A percentile compares a stretch with the other conserved stretches of the same genome.
These are phyloP conservation scores for Leucoraja erinaceus DNA, from an alignment of 2,113 vertebrate species.

Conservation along the genomic window DNA sequence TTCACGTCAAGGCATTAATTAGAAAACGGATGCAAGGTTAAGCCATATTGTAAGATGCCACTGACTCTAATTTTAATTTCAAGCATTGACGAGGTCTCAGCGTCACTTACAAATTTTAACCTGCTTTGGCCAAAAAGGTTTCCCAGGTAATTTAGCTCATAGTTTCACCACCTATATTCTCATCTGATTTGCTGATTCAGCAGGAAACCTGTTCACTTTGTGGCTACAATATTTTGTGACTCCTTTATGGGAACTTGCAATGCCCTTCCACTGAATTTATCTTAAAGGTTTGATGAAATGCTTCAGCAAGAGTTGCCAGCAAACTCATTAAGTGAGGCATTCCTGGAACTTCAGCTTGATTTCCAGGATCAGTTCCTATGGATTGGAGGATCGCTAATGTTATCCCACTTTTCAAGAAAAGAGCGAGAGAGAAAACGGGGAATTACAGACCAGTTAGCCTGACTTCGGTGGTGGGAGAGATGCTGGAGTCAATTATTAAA, in stretches of 20 bases:
- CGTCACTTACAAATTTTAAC: neutral
- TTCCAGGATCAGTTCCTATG: too few species aligned
- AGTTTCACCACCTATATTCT: neutral
- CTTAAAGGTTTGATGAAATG: neutral
- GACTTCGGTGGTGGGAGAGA: too few species aligned
- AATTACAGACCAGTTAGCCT: too few species aligned
- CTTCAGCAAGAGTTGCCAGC: neutral
- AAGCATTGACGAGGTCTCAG: neutral
- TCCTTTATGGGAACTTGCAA: neutral
- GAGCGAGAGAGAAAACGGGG: too few species aligned
- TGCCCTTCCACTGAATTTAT: neutral
- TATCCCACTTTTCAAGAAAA: too few species aligned
- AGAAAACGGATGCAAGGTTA: neutral
- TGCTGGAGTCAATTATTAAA: too few species aligned
- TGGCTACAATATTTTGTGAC: neutral
- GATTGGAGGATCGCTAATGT: too few species aligned
- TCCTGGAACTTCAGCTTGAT: neutral
- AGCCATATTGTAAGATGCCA: neutral
- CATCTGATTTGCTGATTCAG: neutral
- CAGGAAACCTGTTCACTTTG: neutral
- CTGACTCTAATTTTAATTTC: neutral
- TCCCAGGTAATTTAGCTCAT: neutral
- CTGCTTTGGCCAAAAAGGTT: neutral
- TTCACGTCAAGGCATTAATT: neutral
- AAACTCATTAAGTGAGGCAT: neutral